These are phyloP conservation scores for Eonycteris spelaea DNA, from an alignment of 2,113 vertebrate genomes.

Conservation along the genomic window DNA sequence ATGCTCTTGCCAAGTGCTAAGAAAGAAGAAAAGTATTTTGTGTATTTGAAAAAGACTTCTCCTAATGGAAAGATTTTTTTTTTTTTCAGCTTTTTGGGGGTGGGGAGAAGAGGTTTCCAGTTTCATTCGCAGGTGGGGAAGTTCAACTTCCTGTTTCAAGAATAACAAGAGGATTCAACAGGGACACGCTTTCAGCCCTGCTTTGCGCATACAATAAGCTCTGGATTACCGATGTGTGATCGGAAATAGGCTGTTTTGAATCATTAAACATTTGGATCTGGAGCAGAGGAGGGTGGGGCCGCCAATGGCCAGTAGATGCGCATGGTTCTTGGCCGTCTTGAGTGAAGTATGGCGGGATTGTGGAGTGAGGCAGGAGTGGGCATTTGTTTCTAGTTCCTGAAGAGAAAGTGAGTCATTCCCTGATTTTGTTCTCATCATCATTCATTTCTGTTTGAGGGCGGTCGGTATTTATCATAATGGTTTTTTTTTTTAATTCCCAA, in stretches of 20 bases:
- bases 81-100: neutral
- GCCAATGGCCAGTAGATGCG: neutral
- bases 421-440: neutral
- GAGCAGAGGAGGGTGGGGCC: neutral
- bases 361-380: neutral
- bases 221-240: neutral
- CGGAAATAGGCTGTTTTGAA: neutral
- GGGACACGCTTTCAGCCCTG: neutral
- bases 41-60: neutral
- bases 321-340: neutral
- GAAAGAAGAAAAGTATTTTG: conserved; percentile 46
- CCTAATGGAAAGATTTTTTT: neutral
- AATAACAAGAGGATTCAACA: conserved; percentile 48
- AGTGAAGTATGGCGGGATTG: neutral
- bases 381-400: neutral
- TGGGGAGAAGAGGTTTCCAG: conserved; percentile 26
- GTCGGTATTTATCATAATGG: neutral
- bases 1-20: neutral
- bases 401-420: neutral
- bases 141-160: conserved; percentile 51
- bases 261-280: neutral
- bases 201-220: neutral
- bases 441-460: neutral
- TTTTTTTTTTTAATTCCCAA: neutral
- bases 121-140: conserved; percentile 65